phyloP scores from a whole-genome alignment of 2,797 vertebrate genomes.

The Urocyon cinereoargenteus region DNA sequence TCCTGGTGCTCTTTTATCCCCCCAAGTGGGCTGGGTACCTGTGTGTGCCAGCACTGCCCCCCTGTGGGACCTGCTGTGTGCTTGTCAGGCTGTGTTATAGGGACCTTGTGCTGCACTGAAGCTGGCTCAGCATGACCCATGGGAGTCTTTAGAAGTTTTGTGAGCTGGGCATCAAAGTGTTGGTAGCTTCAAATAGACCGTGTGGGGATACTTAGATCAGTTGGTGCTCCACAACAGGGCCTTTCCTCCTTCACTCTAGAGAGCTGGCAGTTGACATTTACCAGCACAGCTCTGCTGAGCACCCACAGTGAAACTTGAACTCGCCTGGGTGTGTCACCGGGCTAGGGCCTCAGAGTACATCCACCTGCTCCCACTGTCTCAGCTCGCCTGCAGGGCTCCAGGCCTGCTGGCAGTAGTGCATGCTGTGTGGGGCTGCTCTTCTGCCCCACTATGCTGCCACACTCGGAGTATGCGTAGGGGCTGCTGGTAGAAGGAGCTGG shows the following conservation, averaged over 20 bases:
- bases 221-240: fast-evolving
- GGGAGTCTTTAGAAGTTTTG: neutral
- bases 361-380: neutral
- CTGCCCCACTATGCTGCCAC: too few species aligned
- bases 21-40: neutral
- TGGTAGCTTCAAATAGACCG: neutral
- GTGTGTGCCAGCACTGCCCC: fast-evolving
- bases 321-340: neutral
- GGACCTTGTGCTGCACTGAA: too few species aligned
- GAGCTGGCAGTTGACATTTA: neutral
- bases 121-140: neutral
- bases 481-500: neutral
- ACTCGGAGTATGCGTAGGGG: neutral
- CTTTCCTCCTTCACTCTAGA: neutral
- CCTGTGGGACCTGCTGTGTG: neutral
- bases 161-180: neutral
- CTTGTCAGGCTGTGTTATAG: neutral
- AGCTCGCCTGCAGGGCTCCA: neutral
- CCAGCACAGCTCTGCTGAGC: neutral
- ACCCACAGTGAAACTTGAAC: neutral
- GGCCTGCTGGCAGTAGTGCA: too few species aligned
- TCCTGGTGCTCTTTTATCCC: neutral
- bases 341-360: neutral
- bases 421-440: neutral
- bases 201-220: fast-evolving